These are phyloP conservation scores for Escarpia spicata DNA, from an alignment of 2,888 invertebrate species.

Conservation along the genomic window DNA sequence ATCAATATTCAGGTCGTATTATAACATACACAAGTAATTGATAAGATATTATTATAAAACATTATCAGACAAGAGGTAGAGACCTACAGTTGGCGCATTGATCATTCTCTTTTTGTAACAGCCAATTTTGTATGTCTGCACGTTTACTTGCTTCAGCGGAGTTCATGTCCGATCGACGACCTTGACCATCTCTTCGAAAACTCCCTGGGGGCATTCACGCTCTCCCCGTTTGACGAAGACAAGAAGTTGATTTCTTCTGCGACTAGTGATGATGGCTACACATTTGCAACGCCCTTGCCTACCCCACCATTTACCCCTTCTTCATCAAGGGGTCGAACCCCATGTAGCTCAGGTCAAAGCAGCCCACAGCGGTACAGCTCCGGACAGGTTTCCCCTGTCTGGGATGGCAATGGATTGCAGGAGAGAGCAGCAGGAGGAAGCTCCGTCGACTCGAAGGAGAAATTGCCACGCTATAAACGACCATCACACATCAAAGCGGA, in stretches of 20 bases:
- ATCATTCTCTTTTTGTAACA: neutral
- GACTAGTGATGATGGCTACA: neutral
- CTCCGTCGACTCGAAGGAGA: slow-evolving; percentile 25
- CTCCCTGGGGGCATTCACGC: neutral
- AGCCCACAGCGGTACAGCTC: neutral
- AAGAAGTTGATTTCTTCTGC: neutral
- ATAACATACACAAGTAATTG: too few relatives aligned
- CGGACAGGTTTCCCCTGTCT: neutral
- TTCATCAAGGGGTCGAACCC: neutral
- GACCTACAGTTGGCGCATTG: neutral
- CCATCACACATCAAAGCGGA: slow-evolving; percentile 63
- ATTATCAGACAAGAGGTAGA: too few relatives aligned
- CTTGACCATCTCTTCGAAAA: slow-evolving; percentile 1
- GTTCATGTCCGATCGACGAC: neutral
- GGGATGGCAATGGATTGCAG: neutral
- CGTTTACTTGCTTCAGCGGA: slow-evolving; percentile 6
- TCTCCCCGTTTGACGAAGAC: neutral
- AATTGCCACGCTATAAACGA: slow-evolving; percentile 60
- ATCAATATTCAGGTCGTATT: too few relatives aligned
- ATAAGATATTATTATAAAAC: too few relatives aligned
- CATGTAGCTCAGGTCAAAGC: slow-evolving; percentile 6
- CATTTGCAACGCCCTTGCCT: neutral
- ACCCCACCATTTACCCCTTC: neutral
- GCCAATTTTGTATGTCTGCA: neutral
- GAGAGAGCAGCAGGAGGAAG: neutral